Evolutionary conservation across 2,888 invertebrate genomes (phyloP).

Genomic region (Ernsta delagoae): DNA sequence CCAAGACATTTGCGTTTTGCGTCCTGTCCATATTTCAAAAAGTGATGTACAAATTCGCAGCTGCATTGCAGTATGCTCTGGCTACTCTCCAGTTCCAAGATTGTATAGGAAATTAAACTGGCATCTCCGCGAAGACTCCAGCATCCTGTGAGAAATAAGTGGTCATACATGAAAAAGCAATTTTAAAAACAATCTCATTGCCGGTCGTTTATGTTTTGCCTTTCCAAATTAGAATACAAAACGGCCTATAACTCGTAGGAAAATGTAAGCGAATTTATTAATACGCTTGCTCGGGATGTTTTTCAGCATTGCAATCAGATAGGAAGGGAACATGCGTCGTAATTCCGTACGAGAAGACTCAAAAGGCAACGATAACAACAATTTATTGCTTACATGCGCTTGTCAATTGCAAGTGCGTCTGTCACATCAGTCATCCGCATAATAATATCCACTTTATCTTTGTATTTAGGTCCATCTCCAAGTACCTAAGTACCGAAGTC

Average conservation of each 20-base stretch:
- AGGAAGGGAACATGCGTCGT: constrained; percentile 38
- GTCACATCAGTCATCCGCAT: constrained; percentile 49
- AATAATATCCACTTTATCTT: constrained; percentile 48
- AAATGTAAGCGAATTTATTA: constrained; percentile 42
- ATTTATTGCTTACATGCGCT: constrained; percentile 58
- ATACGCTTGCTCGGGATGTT: constrained; percentile 35
- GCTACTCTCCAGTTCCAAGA: constrained; percentile 73
- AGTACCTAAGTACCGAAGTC: constrained; percentile 45
- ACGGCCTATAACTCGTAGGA: constrained; percentile 44
- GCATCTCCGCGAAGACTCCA: constrained; percentile 52
- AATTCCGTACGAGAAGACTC: constrained; percentile 38
- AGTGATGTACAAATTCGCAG: constrained; percentile 40
- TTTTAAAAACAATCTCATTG: constrained; percentile 40
- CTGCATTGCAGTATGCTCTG: constrained; percentile 72
- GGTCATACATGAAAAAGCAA: constrained; percentile 41
- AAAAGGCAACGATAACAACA: constrained; percentile 51
- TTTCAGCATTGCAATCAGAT: constrained; percentile 41
- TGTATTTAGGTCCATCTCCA: constrained; percentile 41
- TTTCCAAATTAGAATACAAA: constrained; percentile 49
- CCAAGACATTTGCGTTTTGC: constrained; percentile 12
- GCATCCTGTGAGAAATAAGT: constrained; percentile 35
- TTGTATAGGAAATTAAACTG: constrained; percentile 72
- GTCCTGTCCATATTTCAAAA: constrained; percentile 26
- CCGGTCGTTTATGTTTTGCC: constrained; percentile 40
- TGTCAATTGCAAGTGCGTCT: constrained; percentile 54